phyloP scores from a whole-genome alignment of 2,113 vertebrate genomes.

The Gasterosteus aculeatus region DNA sequence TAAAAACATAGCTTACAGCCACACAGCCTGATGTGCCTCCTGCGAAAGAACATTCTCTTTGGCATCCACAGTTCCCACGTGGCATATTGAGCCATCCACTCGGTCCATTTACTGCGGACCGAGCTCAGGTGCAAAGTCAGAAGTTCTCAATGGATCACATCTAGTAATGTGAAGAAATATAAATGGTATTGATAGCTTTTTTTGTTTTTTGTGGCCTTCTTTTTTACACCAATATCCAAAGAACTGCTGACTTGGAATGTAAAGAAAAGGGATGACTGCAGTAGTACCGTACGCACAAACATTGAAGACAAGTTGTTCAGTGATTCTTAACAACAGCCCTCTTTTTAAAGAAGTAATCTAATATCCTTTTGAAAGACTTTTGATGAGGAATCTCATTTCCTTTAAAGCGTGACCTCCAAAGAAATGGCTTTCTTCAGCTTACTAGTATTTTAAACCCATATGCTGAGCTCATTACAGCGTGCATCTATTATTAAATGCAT shows the following conservation, averaged over 20 bases:
- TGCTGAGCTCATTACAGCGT: slow-evolving; percentile 41
- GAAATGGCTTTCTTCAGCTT: slow-evolving; percentile 37
- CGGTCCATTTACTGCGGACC: slow-evolving; percentile 19
- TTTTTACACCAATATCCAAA: slow-evolving; percentile 17
- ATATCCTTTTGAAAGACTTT: slow-evolving; percentile 13
- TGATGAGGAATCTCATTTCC: slow-evolving; percentile 32
- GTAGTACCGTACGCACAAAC: slow-evolving; percentile 1
- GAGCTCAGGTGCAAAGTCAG: slow-evolving; percentile 3
- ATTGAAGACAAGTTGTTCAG: slow-evolving; percentile 12
- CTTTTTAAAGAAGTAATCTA: slow-evolving; percentile 36
- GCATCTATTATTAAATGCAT: slow-evolving; percentile 51
- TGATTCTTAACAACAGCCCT: neutral
- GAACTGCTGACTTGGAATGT: slow-evolving; percentile 23
- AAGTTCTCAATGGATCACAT: neutral
- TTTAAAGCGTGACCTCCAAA: slow-evolving; percentile 33
- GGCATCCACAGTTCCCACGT: slow-evolving; percentile 28
- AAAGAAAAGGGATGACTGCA: slow-evolving; percentile 16
- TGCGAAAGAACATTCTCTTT: slow-evolving; percentile 44
- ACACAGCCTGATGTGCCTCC: slow-evolving; percentile 37
- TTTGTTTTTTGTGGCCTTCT: slow-evolving; percentile 7
- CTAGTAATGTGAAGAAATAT: neutral
- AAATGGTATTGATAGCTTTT: slow-evolving; percentile 3
- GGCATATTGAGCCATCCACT: slow-evolving; percentile 21
- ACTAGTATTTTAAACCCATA: slow-evolving; percentile 33
- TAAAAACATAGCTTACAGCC: slow-evolving; percentile 59